These are phyloP conservation scores for Caenorhabditis sinica DNA, from an alignment of 2,888 invertebrate species.

Conservation along the genomic window DNA sequence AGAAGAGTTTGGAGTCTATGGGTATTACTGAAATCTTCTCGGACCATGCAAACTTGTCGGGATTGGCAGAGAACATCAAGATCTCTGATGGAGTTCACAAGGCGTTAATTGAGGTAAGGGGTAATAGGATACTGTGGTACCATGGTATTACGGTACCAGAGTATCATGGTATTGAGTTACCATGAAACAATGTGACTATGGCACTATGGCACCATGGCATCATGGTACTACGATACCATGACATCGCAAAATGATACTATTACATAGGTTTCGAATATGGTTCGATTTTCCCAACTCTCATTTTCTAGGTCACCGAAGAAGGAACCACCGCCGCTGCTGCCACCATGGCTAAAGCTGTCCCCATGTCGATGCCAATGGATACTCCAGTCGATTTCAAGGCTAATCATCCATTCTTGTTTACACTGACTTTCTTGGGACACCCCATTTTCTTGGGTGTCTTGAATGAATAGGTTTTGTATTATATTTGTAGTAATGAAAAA, in stretches of 20 bases:
- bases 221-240: too few species aligned
- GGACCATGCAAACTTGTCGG: conserved; percentile 53
- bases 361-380: conserved; percentile 14
- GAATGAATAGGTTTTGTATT: conserved; percentile 19
- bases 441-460: conserved; percentile 65
- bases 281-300: not conserved
- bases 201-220: too few species aligned
- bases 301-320: conserved; percentile 66
- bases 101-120: conserved; percentile 78
- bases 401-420: conserved; percentile 76
- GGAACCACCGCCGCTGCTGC: conserved; percentile 77
- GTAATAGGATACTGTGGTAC: too few species aligned
- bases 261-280: too few species aligned
- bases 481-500: not conserved
- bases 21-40: conserved; percentile 61
- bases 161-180: too few species aligned
- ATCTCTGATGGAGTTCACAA: conserved; percentile 79
- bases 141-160: too few species aligned
- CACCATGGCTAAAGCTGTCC: conserved; percentile 62
- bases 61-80: conserved; percentile 65
- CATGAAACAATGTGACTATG: too few species aligned
- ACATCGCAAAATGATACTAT: too few species aligned
- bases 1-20: conserved; percentile 18
- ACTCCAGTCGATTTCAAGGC: conserved; percentile 67
- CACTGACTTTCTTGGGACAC: conserved; percentile 52